Conservation (phyloP, 2,888 invertebrate species). For the Blastobasis adustella region DNA sequence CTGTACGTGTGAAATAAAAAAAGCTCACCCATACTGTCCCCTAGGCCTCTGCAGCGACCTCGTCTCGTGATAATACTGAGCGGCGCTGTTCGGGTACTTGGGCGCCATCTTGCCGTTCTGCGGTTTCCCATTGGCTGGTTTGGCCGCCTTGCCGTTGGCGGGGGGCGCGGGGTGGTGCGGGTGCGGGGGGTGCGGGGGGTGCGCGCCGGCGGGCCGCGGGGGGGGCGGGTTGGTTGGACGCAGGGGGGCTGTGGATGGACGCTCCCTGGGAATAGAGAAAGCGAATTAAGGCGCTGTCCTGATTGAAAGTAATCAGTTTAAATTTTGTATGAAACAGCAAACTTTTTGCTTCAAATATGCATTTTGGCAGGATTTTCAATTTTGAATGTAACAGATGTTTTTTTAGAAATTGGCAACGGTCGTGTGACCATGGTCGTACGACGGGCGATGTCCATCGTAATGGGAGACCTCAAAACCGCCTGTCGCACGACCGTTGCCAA, state of each 20-base stretch:
- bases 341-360: too few relatives aligned
- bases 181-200: conserved; percentile 1
- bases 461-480: too few relatives aligned
- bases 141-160: conserved; percentile 7
- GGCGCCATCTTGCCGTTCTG: conserved; percentile 23
- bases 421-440: too few relatives aligned
- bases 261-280: conserved; percentile 5
- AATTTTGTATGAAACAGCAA: too few relatives aligned
- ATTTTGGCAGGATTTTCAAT: too few relatives aligned
- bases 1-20: too few relatives aligned
- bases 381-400: too few relatives aligned
- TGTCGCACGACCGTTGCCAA: too few relatives aligned
- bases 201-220: conserved; percentile 22
- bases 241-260: conserved; percentile 17
- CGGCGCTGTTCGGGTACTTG: conserved; percentile 42
- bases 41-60: conserved; percentile 77
- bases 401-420: too few relatives aligned
- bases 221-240: conserved; percentile 39
- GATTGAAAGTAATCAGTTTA: too few relatives aligned
- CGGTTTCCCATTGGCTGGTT: conserved; percentile 17
- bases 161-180: not conserved
- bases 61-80: conserved; percentile 74
- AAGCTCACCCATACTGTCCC: conserved; percentile 39
- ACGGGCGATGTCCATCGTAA: too few relatives aligned
- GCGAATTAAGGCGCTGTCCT: too few relatives aligned